phyloP scores from a whole-genome alignment of 2,113 vertebrate genomes.

The Dipodomys spectabilis region DNA sequence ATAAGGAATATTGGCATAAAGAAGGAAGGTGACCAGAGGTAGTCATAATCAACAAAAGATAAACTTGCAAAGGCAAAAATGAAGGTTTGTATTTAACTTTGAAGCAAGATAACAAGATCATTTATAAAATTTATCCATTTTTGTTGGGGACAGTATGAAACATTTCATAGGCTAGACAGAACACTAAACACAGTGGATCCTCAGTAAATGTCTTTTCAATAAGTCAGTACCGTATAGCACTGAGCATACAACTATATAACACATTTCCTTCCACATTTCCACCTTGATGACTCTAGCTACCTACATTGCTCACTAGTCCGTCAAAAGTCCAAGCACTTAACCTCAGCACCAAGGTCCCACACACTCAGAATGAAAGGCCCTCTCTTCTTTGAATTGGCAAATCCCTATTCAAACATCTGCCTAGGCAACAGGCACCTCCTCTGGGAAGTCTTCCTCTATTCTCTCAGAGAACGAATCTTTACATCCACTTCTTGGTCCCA shows the following conservation, averaged over 20 bases:
- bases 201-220: background rate
- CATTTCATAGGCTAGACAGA: background rate
- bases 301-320: background rate
- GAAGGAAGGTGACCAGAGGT: background rate
- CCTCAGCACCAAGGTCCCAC: background rate
- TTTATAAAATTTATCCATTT: background rate
- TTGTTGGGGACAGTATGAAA: background rate
- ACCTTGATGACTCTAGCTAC: background rate
- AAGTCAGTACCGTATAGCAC: background rate
- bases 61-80: background rate
- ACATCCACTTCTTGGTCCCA: background rate
- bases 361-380: background rate
- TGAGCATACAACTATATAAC: background rate
- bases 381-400: background rate
- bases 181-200: background rate
- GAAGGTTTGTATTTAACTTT: background rate
- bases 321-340: background rate
- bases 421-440: background rate
- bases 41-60: background rate
- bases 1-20: background rate
- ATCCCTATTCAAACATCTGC: background rate
- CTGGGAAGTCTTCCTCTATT: background rate
- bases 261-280: background rate
- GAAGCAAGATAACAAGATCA: background rate
- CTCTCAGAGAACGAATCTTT: background rate